These are phyloP conservation scores for Dryobates pubescens DNA, from an alignment of 2,797 vertebrate genomes.

Conservation along the genomic window DNA sequence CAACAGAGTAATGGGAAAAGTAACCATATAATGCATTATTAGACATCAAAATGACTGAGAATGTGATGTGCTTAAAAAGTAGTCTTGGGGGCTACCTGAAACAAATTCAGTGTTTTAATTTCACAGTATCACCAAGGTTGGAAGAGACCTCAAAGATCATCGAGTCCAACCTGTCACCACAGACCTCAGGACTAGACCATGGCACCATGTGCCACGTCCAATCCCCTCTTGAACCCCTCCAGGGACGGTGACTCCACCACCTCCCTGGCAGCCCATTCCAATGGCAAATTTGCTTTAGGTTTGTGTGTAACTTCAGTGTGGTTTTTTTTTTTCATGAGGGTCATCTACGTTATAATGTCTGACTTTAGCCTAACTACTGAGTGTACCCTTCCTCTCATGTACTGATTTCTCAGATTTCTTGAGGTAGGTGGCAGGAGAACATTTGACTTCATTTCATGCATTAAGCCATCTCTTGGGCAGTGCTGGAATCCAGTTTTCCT, in stretches of 20 bases:
- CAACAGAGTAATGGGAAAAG: neutral
- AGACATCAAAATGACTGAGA: neutral
- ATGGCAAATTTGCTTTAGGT: neutral
- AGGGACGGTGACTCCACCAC: too few species aligned
- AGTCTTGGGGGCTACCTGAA: neutral
- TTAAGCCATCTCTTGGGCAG: neutral
- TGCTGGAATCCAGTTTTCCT: neutral
- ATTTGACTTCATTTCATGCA: neutral
- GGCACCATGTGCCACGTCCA: too few species aligned
- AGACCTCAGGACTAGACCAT: too few species aligned
- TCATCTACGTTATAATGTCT: neutral
- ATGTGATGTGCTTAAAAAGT: neutral
- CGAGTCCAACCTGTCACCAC: too few species aligned
- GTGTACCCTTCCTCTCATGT: neutral
- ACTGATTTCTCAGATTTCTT: neutral
- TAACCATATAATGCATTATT: neutral
- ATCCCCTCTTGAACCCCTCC: too few species aligned
- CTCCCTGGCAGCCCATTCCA: too few species aligned
- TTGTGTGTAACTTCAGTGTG: neutral
- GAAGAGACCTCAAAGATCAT: too few species aligned
- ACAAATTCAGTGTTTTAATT: neutral
- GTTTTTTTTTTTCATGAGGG: too few species aligned
- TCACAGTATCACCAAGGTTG: too few species aligned
- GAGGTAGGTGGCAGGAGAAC: neutral
- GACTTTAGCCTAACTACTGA: neutral